A percentile compares a stretch with the other conserved stretches of the same genome.
Conservation (phyloP, 2,797 vertebrate genomes). For the Coreius guichenoti region DNA sequence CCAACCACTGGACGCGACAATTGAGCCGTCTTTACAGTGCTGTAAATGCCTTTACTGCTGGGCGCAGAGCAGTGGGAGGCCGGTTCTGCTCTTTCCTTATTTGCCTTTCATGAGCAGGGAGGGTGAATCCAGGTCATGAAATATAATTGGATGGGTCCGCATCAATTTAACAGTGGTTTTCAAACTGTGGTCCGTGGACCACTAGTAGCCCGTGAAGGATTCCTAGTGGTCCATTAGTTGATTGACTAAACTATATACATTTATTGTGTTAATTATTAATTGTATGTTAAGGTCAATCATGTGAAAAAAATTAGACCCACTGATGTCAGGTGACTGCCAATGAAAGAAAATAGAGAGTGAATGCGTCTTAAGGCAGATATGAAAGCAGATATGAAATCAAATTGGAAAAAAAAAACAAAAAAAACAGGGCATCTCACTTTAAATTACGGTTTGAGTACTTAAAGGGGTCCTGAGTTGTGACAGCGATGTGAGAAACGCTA, state of each 20-base stretch:
- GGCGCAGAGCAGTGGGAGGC: slow-evolving; percentile 62
- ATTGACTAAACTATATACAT: background rate
- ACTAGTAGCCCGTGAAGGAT: background rate
- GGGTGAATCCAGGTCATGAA: slow-evolving; percentile 55
- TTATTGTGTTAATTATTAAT: background rate
- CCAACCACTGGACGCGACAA: slow-evolving; percentile 72
- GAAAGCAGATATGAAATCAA: slow-evolving; percentile 11
- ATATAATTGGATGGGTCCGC: slow-evolving; percentile 48
- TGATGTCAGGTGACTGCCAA: slow-evolving; percentile 22
- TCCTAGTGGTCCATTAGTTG: background rate
- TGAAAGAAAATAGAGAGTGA: slow-evolving; percentile 18
- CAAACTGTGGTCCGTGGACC: background rate
- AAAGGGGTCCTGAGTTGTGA: slow-evolving; percentile 16
- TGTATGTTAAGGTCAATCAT: background rate
- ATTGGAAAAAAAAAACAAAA: slow-evolving; percentile 4
- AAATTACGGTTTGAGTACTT: slow-evolving; percentile 3
- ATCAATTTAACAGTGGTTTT: slow-evolving; percentile 52
- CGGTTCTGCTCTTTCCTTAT: slow-evolving; percentile 63
- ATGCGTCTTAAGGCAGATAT: slow-evolving; percentile 16
- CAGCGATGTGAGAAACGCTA: slow-evolving; percentile 41
- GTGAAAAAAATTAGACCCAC: background rate
- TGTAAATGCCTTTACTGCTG: slow-evolving; percentile 74
- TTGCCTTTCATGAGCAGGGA: slow-evolving; percentile 43
- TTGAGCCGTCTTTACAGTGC: slow-evolving; percentile 80
- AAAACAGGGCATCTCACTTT: background rate